Evolutionary conservation across 2,888 invertebrate genomes (phyloP).

Genomic region (Thecocarcelia acutangulata): DNA sequence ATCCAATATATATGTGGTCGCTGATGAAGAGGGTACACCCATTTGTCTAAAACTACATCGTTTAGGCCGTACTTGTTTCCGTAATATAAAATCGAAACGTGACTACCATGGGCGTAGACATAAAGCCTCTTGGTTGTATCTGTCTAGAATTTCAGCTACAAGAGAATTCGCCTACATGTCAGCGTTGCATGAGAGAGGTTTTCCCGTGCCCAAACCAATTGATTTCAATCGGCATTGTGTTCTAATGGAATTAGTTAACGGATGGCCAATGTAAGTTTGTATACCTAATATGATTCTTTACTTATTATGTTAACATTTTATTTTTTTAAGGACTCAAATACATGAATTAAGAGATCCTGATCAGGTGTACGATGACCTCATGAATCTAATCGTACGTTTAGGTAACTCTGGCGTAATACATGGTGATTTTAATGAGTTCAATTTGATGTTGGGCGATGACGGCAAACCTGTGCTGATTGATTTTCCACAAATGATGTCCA

Average conservation of each 20-base stretch:
- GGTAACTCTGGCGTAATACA: slow-evolving; percentile 98
- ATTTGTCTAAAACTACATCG: slow-evolving; percentile 95
- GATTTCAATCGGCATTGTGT: slow-evolving; percentile 98
- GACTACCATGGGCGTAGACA: slow-evolving; percentile 97
- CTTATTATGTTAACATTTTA: background rate
- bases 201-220: slow-evolving; percentile 97
- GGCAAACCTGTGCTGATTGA: slow-evolving; percentile 94
- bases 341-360: slow-evolving; percentile 86
- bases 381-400: slow-evolving; percentile 94
- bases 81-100: slow-evolving; percentile 96
- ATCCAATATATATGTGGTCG: slow-evolving; percentile 96
- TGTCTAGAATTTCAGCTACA: slow-evolving; percentile 97
- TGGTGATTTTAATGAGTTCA: slow-evolving; percentile 99
- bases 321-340: slow-evolving; percentile 84
- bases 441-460: slow-evolving; percentile 92
- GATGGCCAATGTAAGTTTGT: slow-evolving; percentile 87
- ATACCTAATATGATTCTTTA: too few relatives aligned
- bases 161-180: slow-evolving; percentile 99
- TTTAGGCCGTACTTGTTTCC: slow-evolving; percentile 96
- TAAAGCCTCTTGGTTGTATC: slow-evolving; percentile 96
- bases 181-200: slow-evolving; percentile 92
- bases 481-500: slow-evolving; percentile 99
- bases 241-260: slow-evolving; percentile 95
- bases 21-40: slow-evolving; percentile 89
- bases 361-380: slow-evolving; percentile 93